Evolutionary conservation across 2,113 vertebrate species (phyloP), one percentile per base, ranked within the genome.

Genomic region (Physeter macrocephalus): DNA sequence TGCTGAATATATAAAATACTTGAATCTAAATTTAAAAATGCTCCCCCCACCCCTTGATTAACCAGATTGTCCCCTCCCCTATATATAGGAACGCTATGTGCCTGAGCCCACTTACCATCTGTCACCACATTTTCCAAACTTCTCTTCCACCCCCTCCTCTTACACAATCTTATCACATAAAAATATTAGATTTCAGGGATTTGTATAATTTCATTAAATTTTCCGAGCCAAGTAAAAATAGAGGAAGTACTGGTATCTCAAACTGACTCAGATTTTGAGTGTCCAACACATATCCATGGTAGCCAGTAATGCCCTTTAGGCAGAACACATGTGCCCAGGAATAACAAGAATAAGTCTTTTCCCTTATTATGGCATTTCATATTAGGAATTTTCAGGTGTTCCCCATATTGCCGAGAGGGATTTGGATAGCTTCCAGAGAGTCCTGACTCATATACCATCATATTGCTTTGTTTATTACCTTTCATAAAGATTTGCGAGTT

Each of bases 121-220:
- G 98, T 95, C 93, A 96, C 72, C 95, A 96, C 93, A 96, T 98
- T 97, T 97, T 96, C 96, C 87, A 96, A 98, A 98, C 96, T 97
- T 98, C 97, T 97, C 95, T 95, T 96, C 97, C 97, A 97, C 98
- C 97, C 96, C 96, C 98, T 98, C 92, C 97, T 97, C 97, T 98
- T 98, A 96, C 97, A 98, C 98, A 98, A 97, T 97, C 97, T 98
- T 98, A 98, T 98, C 98, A 97, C 98, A 98, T 97, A 97, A 97
- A 98, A 98, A 98, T 98, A 98, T 98, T 98, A 98, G 98, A 97
- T 98, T 98, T 97, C 92, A 88, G 92, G 92, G 96, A 97, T 98
- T 98, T 98, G 97, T 98, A 97, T 98, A 97, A 98, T 98, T 98
- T 97, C 92, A 97, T 98, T 95, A 96, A 87, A 95, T 98, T 97